These are phyloP conservation scores for Panagrolaimus sp. DNA, from an alignment of 1,140 invertebrate genomes.

Conservation along the genomic window DNA sequence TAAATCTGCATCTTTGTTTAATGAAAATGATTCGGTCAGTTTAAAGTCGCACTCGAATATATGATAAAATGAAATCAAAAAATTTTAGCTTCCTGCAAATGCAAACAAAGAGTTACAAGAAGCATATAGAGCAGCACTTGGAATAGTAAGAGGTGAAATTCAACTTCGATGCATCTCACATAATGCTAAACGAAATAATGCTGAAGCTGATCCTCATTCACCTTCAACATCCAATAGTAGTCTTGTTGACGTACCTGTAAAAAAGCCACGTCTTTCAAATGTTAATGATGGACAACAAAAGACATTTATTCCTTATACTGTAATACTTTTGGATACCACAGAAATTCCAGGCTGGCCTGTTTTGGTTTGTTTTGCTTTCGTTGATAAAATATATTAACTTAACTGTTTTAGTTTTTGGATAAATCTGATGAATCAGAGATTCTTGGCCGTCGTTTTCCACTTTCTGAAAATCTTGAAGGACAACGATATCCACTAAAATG, in stretches of 20 bases:
- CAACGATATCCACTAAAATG: neutral
- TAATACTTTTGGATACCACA: neutral
- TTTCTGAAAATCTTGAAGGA: neutral
- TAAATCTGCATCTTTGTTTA: neutral
- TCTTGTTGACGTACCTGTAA: neutral
- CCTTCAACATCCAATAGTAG: neutral
- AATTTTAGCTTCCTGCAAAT: neutral
- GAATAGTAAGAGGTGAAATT: neutral
- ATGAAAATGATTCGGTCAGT: neutral
- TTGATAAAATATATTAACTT: neutral
- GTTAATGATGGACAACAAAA: neutral
- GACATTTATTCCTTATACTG: neutral
- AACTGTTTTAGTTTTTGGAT: neutral
- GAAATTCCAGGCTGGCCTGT: neutral
- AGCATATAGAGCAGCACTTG: neutral
- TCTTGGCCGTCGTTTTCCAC: neutral
- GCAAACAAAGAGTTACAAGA: constrained; percentile 1
- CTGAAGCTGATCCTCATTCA: neutral
- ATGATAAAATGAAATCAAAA: too few relatives aligned
- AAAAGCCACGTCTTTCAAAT: neutral
- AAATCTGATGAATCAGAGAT: neutral
- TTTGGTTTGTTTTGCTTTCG: neutral
- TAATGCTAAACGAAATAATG: neutral
- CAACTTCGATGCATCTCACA: neutral
- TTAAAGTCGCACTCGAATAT: too few relatives aligned